phyloP scores from a whole-genome alignment of 92 coral and sea anemone genomes.

The Bergia sp. region DNA sequence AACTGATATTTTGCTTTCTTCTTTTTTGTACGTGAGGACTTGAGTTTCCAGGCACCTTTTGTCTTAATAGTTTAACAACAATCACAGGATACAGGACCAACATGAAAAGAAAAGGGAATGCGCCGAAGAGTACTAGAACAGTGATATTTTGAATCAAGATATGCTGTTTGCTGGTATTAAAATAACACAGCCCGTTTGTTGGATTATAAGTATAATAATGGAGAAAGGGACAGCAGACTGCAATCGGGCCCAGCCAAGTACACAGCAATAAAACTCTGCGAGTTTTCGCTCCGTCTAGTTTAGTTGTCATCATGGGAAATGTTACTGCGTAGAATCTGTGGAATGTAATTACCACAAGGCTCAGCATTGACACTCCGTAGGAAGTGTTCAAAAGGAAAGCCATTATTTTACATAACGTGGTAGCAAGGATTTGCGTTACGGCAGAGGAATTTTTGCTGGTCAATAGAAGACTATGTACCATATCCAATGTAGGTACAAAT shows the following conservation, averaged over 20 bases:
- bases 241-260: constrained; percentile 14
- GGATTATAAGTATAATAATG: too few relatives aligned
- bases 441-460: background rate
- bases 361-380: constrained; percentile 28
- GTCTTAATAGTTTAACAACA: background rate
- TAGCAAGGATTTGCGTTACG: background rate
- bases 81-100: constrained; percentile 1
- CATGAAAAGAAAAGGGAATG: background rate
- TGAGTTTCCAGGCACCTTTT: constrained; percentile 11
- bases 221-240: background rate
- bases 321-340: constrained; percentile 31
- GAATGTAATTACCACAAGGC: constrained; percentile 11
- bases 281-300: background rate
- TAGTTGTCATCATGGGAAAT: constrained; percentile 1
- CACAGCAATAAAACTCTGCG: background rate
- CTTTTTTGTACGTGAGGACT: background rate
- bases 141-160: too few relatives aligned
- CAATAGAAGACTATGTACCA: constrained; percentile 3
- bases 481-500: background rate
- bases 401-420: background rate
- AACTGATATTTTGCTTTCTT: constrained; percentile 10
- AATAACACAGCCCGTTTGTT: too few relatives aligned
- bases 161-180: too few relatives aligned
- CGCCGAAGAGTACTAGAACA: too few relatives aligned
- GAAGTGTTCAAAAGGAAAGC: constrained; percentile 14